Base-by-base conservation (phyloP, 2,797 vertebrate species). In the Enoplosus armatus region DNA sequence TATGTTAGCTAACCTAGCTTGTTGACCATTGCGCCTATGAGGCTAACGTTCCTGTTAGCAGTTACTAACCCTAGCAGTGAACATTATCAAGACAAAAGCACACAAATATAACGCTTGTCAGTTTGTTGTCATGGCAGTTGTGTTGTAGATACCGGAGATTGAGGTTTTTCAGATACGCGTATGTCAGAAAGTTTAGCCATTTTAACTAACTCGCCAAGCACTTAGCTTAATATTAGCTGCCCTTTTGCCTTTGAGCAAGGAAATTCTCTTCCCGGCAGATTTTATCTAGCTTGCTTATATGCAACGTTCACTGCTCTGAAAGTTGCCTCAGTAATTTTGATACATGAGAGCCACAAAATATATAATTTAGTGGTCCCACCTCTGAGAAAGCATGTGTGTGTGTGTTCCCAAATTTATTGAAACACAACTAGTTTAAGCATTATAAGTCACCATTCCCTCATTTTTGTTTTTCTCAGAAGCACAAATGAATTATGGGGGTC, bases 401-500 rank as follows among this genome's bases (percentile, higher is more conserved):
- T 48, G 27, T 56, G n/a, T 41, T 41, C 2, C 50, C 4, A 29
- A 2, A 24, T 50, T 5, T 8, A 51, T 27, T 59, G 27, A 29
- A 51, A 29, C 24, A 15, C 26, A 56, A 2, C 39, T 7, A 14
- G 5, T 16, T 51, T 11, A 11, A 35, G 14, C 26, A 45, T 63
- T 24, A 3, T 22, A 61, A 6, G 9, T 59, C 50, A 33, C 5
- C 26, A 0, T 31, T 8, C 4, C n/a, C 2, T 8, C 1, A 2
- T 53, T 75, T 82, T 48, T 84, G 1, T 61, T 48, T 64, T 60
- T 72, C 20, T 51, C 59, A 63, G 43, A 76, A 86, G 89, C 71
- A 85, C 77, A 45, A 80, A 86, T 92, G 70, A 83, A 96, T 88
- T 35, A 99, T 99, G 98, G 96, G 94, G 83, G 93, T 93, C 85